phyloP scores from a whole-genome alignment of 30 jellyfish, hydroid and myxozoan genomes.

The Hydractinia echinata region DNA sequence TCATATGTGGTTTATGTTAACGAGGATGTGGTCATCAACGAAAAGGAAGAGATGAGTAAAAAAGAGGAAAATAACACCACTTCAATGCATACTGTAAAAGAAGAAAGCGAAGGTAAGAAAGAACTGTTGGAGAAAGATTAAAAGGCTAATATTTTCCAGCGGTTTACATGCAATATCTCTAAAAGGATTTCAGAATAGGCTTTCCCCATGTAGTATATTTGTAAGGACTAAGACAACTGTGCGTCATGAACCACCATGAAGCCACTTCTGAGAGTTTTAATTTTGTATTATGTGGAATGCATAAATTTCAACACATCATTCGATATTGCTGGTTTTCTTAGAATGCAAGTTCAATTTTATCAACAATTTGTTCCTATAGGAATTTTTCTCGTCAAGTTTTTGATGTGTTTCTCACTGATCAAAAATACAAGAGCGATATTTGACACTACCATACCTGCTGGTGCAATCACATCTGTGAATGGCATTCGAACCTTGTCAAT shows the following conservation, averaged over 20 bases:
- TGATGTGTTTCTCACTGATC: slow-evolving; percentile 58
- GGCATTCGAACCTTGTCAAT: slow-evolving; percentile 83
- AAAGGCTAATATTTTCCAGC: too few species aligned
- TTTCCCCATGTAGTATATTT: too few species aligned
- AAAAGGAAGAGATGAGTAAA: background rate
- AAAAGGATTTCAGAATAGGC: too few species aligned
- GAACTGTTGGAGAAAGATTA: too few species aligned
- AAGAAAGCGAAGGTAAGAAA: background rate
- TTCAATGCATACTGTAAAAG: slow-evolving; percentile 4
- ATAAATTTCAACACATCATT: too few species aligned
- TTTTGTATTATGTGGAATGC: too few species aligned
- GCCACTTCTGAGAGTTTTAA: too few species aligned
- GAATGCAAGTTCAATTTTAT: background rate
- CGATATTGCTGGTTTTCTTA: too few species aligned
- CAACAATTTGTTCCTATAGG: background rate
- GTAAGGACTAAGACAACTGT: too few species aligned
- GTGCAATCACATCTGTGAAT: slow-evolving; percentile 70
- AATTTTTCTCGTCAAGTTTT: background rate
- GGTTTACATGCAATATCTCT: too few species aligned
- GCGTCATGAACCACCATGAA: too few species aligned
- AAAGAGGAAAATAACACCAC: background rate
- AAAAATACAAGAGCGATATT: slow-evolving; percentile 55
- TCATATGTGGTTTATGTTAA: background rate
- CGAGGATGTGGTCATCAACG: background rate
- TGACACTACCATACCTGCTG: slow-evolving; percentile 55